Evolutionary conservation across 2,888 invertebrate species (phyloP), one percentile per base, ranked within the genome.

Genomic region (Saturnia japonica): DNA sequence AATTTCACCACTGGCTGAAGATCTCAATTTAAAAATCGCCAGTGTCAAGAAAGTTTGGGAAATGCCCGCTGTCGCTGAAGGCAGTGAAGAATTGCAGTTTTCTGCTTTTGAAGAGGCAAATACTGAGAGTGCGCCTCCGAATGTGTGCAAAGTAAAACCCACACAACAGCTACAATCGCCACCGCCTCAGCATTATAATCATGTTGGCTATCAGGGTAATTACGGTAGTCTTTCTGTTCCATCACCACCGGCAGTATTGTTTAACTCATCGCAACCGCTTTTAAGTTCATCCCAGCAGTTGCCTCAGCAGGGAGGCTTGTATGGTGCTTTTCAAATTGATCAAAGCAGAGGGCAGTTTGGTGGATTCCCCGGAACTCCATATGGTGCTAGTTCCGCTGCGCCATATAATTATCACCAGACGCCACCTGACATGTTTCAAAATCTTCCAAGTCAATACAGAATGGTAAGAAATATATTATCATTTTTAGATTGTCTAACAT

Each of bases 41-140:
- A 97, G 98, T 75, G 98, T 98, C 66, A 99, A 99, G 90, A 97
- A 97, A 81, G 97, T 97, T 25, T 97, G 97, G 97, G 97, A 97
- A 83, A 96, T 96, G 96, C 96, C 96, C 22, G 95, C 96, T 0
- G 96, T 96, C 25, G 95, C 95, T 28, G 96, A 96, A 81, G 95
- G 85, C 80, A 91, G 79, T 79, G 94, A 86, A 91, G 95, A 86
- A 88, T 88, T 88, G 80, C 89, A 92, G 78, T 93, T 92, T 77
- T 84, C 91, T 68, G 91, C 87, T 14, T 92, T 93, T 73, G 93
- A 94, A 78, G 90, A 94, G 74, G 86, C 80, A 68, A 91, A 87
- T 71, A 88, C 91, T 11, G 94, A 94, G 73, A 89, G 95, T 68
- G 94, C 95, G 19, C 94, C 95, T 67, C 96, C 96, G 72, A 96